These are phyloP conservation scores for Picathartes gymnocephalus DNA, from an alignment of 2,113 vertebrate genomes.

Conservation along the genomic window DNA sequence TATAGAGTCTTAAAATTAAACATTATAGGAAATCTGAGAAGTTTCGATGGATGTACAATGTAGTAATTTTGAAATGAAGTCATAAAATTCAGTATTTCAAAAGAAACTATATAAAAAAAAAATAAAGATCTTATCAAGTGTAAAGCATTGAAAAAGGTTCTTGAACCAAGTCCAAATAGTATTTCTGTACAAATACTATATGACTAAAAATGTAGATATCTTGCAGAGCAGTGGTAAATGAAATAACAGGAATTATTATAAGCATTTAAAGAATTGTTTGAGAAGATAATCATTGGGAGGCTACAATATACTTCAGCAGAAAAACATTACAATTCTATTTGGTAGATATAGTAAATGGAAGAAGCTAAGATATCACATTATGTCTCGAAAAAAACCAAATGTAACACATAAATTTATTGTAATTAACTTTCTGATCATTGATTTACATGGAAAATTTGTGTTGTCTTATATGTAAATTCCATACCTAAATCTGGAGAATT, in stretches of 20 bases:
- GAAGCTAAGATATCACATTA: background rate
- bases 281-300: background rate
- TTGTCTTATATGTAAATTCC: background rate
- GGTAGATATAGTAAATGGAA: background rate
- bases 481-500: background rate
- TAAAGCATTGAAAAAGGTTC: background rate
- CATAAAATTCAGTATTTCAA: background rate
- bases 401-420: background rate
- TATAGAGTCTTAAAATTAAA: background rate
- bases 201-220: background rate
- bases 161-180: background rate
- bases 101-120: background rate
- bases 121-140: background rate
- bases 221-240: background rate
- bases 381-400: background rate
- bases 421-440: background rate
- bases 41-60: background rate
- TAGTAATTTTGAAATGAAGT: background rate
- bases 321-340: background rate
- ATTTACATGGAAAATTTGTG: background rate
- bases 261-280: background rate
- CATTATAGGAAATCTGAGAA: background rate
- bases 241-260: background rate
- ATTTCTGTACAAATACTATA: background rate
- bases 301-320: background rate